Base-by-base conservation (phyloP, 2,797 vertebrate genomes). In the Uromys caudimaculatus region DNA sequence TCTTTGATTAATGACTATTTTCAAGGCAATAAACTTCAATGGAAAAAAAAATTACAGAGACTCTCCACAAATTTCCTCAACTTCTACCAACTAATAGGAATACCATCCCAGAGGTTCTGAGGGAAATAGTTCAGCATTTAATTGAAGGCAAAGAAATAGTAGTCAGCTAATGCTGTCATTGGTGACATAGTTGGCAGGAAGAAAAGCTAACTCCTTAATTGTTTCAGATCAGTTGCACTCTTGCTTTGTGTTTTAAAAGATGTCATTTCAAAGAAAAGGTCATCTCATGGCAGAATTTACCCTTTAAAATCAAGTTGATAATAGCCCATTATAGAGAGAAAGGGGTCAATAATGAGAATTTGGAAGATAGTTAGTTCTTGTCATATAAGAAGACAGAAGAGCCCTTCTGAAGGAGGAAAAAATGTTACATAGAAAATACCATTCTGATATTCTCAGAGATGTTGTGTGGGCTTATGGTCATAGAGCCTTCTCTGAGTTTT, bases 211-310 rank as follows among this genome's bases (percentile, higher is more conserved):
- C 82, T 92, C 88, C 62, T 91, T 92, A 83, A 96, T 93, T 95
- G 78, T 96, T 97, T 97, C 69, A 58, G 89, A 89, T 91, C 71
- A 85, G 83, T 85, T 84, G 52, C 16, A 73, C 56, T 92, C 75
- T 94, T 95, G 84, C 67, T 93, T 94, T 95, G 77, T 90, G 76
- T 96, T 95, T 96, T 92, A 84, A 95, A 96, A 97, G 79, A 69
- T 94, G 62, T 76, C 92, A 90, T 93, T 96, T 96, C 77, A 96
- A 89, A 93, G 86, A 69, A 96, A 96, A 97, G 71, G 23, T 82
- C 76, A 56, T 91, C 85, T 94, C 32, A 77, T 94, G 88, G 62
- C 32, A 93, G 69, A 96, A 94, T 91, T 89, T 94, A 89, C 87
- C 92, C 90, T 96, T 97, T 91, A 94, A 93, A 96, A 95, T 90